Evolutionary conservation across 1,140 invertebrate genomes (phyloP), one percentile per base, ranked within the genome.

Genomic region (Drepana arcuata): DNA sequence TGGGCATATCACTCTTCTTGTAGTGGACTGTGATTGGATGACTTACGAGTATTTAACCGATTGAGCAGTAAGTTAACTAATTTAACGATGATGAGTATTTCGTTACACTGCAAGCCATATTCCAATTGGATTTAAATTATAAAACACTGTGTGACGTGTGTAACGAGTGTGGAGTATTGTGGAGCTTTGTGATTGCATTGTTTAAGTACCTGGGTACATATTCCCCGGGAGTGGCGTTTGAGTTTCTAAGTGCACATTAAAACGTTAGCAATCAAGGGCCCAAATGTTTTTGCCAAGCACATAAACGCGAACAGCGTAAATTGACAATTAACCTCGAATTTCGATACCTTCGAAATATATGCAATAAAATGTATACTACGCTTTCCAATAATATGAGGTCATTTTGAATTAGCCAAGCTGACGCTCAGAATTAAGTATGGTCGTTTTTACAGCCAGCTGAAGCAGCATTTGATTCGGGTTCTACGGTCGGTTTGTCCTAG

Each of bases 171-270:
- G n/a, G n/a, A n/a, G n/a, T n/a, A n/a, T n/a, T 52, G 43, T 28
- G 35, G 34, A 37, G 34, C 24, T 34, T 41, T 36, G 38, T 49
- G 45, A 51, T 57, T 54, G 42, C 46, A 59, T 65, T 59, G 56
- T 59, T 51, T 50, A 48, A 41, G 18, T 48, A 33, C 40, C 45
- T 46, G 46, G 48, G 46, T 42, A 51, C 18, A 24, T 37, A 43
- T 41, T 25, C 34, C 34, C 18, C 39, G 14, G 41, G 32, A 42
- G 38, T 34, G 47, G 27, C 24, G 43, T 38, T 39, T 31, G 49
- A 60, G 50, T 59, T 63, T 51, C 41, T 54, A 59, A 68, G 61
- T 63, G 61, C 59, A 57, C 64, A 68, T 71, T 68, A 71, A 68
- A 71, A 71, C 52, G 61, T 58, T 54, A 59, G 56, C 64, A 71